Evolutionary conservation across 1,140 invertebrate species (phyloP), one percentile per base, ranked within the genome.

Genomic region (Drosophila sp.): DNA sequence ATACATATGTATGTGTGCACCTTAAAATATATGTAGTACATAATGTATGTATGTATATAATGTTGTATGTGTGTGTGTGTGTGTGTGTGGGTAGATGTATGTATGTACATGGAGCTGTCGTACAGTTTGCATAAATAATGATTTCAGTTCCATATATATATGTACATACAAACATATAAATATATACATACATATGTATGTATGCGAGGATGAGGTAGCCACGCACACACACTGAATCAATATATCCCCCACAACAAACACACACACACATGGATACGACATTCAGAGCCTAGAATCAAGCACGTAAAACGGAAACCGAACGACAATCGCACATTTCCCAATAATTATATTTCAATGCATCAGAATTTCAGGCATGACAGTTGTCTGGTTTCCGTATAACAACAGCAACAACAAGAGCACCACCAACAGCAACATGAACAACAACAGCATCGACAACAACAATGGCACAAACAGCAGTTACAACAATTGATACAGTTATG

Each of bases 311-410:
- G 85, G 85, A 89, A 84, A 90, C 80, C 74, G 69, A 81, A 76
- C 82, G 87, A 90, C 82, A 90, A 90, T 81, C 86, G 86, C 82
- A 87, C 79, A 90, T 90, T 90, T 90, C 76, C 86, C 86, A 90
- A 86, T 90, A 90, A 90, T 90, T 90, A 90, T 90, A 90, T 90
- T 90, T 83, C 86, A 86, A 90, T 90, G 79, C 81, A 90, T 86
- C 86, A 86, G 79, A 82, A 85, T 90, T 85, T 79, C 86, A 79
- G 81, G 55, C 65, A 72, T 71, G 81, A 90, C 85, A 90, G 81
- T 82, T 84, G 86, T 79, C 76, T 81, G 86, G 79, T 82, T 80
- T 83, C 82, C 79, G 76, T 63, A 68, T 78, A 61, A 73, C 72
- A 74, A 73, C 72, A 72, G 17, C 17, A 47, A 23, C 44, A 60